Base-by-base conservation (phyloP, 2,797 vertebrate genomes). In the Galagoides demidoff region DNA sequence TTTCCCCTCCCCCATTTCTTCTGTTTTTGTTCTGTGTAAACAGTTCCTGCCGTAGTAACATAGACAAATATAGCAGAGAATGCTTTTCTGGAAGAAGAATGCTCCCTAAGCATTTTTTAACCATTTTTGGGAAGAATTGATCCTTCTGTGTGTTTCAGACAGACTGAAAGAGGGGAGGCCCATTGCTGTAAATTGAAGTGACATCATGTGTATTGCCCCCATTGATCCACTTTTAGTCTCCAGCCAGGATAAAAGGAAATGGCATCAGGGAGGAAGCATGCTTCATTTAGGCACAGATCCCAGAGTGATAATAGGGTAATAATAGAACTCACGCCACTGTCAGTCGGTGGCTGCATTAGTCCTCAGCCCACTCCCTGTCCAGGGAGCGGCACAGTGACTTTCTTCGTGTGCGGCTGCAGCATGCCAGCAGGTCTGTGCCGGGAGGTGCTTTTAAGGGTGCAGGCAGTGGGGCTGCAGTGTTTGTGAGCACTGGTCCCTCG, bases 301-400 rank as follows among this genome's bases (percentile, higher is more conserved):
- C 99, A 99, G 99, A 98, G 99, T 98, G 98, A 99, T 99, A 99
- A 99, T 99, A 98, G 98, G 98, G 98, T 99, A 99, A 99, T 99
- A 99, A 99, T 99, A 99, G 99, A 99, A 99, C 98, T 98, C 98
- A 98, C 92, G 98, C 99, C 98, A 98, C 98, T 97, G 98, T 98
- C 98, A 96, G 71, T 98, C 17, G 63, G 87, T 95, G 97, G 96
- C 98, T 98, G 97, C 98, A 97, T 98, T 97, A 98, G 98, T 98
- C 97, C 95, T 96, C 96, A 97, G 97, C 98, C 98, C 97, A 96
- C 97, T 98, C 98, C 97, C 96, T 45, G 97, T 97, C 96, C 22
- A 52, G 97, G 97, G 96, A 98, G 98, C 97, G 82, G 97, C 97
- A 97, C 97, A 90, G 98, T 98, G 97, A 98, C 98, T 98, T 98